Evolutionary conservation across 2,113 vertebrate species (phyloP).

Genomic region (Apodemus speciosus): DNA sequence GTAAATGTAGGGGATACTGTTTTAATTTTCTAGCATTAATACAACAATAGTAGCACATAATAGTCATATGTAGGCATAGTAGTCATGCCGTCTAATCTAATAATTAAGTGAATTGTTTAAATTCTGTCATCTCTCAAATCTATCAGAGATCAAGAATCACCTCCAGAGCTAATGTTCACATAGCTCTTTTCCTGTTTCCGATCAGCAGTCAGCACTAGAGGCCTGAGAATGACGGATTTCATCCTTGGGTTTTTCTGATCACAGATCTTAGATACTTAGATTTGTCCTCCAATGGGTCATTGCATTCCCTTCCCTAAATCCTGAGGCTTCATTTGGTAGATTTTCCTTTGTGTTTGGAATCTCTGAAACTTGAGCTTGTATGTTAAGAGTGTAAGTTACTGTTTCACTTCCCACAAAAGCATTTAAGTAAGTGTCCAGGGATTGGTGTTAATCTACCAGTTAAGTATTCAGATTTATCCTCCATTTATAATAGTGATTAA

Average conservation of each 20-base stretch:
- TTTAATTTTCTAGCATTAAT: neutral
- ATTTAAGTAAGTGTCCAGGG: constrained; percentile 2
- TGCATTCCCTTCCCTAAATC: neutral
- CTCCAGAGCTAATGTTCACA: neutral
- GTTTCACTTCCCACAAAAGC: neutral
- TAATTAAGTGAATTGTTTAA: neutral
- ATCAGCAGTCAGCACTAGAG: neutral
- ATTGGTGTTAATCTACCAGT: constrained; percentile 14
- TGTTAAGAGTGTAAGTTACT: neutral
- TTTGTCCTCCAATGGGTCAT: constrained; percentile 6
- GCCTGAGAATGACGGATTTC: neutral
- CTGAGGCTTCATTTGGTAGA: constrained; percentile 29
- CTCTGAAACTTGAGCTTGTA: constrained; percentile 23
- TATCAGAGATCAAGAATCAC: neutral
- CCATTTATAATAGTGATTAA: neutral
- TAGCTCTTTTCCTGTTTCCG: neutral
- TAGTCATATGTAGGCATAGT: no score
- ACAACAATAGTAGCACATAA: neutral
- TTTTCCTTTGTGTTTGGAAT: constrained; percentile 10
- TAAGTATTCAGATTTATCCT: constrained; percentile 31
- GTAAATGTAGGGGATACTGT: neutral
- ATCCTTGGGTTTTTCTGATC: constrained; percentile 37
- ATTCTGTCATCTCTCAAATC: neutral
- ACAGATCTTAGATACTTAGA: constrained; percentile 16
- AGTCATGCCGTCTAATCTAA: no score